Evolutionary conservation across 2,888 invertebrate species (phyloP), one percentile per base, ranked within the genome.

Genomic region (Scelioninae gen. 2): DNA sequence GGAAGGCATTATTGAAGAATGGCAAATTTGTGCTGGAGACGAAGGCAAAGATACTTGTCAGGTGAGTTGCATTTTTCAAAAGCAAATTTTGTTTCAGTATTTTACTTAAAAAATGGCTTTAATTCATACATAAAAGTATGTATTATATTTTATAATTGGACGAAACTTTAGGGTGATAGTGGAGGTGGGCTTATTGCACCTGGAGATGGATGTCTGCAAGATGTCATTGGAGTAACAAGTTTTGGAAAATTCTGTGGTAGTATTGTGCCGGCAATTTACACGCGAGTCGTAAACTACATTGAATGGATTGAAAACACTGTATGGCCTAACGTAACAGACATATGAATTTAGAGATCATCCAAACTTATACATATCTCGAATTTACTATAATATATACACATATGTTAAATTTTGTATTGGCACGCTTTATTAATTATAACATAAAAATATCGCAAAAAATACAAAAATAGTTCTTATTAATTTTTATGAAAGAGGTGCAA

Each of bases 81-180:
- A n/a, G n/a, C n/a, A n/a, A 81, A 76, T 31, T 6, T 9, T 7
- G 9, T 31, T 7, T 2, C 10, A 6, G 31, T 4, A 2, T 2
- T 22, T 22, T 22, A 22, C 31, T 31, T 31, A 31, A 31, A 31
- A 7, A 31, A 31, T 7, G 4, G 9, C 5, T 4, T 6, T 31
- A 7, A 2, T 9, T 31, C 9, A 31, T 31, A 9, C 9, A 31
- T 31, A 31, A 25, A 25, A 25, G 25, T 25, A 25, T 25, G 4
- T 25, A n/a, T n/a, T 31, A 7, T 31, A 31, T 31, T 9, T n/a
- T 31, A n/a, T n/a, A n/a, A n/a, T n/a, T n/a, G n/a, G n/a, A n/a
- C n/a, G n/a, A n/a, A n/a, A n/a, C n/a, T 70, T 79, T 81, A 91
- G 87, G 91, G 91, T 9, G 92, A 92, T 84, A 91, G 91, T 7